Percentiles rank a stretch among this genome's conserved stretches.
These are phyloP conservation scores for Coryphaenoides rupestris DNA, from an alignment of 2,113 vertebrate genomes.

Conservation along the genomic window DNA sequence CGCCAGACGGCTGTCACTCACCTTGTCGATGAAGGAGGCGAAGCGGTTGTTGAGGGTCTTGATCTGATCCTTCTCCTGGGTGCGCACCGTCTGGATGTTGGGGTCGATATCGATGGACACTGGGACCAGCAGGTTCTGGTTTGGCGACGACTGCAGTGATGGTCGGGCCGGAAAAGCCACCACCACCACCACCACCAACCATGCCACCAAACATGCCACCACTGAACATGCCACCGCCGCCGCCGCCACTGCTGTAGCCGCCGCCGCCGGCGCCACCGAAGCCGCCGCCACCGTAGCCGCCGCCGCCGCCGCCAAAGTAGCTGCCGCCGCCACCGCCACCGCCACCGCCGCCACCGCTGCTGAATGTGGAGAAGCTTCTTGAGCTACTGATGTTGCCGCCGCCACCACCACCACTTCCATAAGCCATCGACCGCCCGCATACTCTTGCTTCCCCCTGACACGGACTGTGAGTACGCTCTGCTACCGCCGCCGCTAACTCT, in stretches of 20 bases:
- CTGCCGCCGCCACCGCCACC: constrained; percentile 57
- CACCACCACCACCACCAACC: constrained; percentile 50
- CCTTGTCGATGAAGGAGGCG: constrained; percentile 87
- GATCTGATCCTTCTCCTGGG: constrained; percentile 90
- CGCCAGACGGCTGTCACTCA: constrained; percentile 52
- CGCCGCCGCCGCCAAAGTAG: neutral
- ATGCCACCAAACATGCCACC: constrained; percentile 47
- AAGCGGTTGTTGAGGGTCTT: constrained; percentile 87
- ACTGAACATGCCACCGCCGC: too few species aligned
- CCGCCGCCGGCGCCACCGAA: constrained; percentile 46
- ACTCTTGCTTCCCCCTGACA: too few species aligned
- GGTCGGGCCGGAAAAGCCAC: neutral
- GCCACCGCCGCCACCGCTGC: too few species aligned
- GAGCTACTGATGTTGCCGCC: too few species aligned
- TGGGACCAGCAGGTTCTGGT: constrained; percentile 79
- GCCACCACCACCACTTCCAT: too few species aligned
- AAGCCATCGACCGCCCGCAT: too few species aligned
- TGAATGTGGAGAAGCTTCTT: too few species aligned
- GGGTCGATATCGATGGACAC: constrained; percentile 84
- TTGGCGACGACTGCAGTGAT: constrained; percentile 83
- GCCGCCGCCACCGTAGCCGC: neutral
- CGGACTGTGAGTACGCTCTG: too few species aligned
- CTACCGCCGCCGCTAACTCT: constrained; percentile 50
- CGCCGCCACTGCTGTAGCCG: too few species aligned
- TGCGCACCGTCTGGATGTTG: constrained; percentile 79